A percentile compares a stretch with the other conserved stretches of the same genome.
Evolutionary conservation across 53 echinoderm and acorn worm genomes (phyloP).

Genomic region (Crossaster papposus): DNA sequence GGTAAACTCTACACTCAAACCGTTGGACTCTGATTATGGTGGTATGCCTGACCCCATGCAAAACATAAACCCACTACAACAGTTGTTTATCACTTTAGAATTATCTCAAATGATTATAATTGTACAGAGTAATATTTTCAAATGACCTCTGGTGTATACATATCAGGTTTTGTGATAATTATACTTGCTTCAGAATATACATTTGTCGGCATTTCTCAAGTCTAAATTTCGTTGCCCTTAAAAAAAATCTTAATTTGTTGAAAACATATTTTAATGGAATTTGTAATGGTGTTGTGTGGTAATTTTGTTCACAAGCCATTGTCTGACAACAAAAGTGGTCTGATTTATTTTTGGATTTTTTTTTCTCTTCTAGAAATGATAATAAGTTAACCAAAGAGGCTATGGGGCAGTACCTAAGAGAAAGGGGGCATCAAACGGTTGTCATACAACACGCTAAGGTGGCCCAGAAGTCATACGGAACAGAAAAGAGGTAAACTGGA

Average conservation of each 20-base stretch:
- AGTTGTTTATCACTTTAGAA: no score
- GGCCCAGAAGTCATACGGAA: conserved; percentile 97
- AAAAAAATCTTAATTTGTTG: background rate
- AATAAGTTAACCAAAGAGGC: conserved; percentile 93
- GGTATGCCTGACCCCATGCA: no score
- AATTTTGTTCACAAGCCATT: conserved; percentile 77
- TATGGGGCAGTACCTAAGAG: conserved; percentile 94
- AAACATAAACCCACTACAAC: no score
- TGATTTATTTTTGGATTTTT: background rate
- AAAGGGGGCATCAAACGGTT: conserved; percentile 85
- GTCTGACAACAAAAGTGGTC: conserved; percentile 86
- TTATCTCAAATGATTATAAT: conserved; percentile 29
- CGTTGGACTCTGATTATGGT: no score
- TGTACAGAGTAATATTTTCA: no score
- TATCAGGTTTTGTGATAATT: no score
- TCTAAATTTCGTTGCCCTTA: background rate
- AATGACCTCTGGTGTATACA: no score
- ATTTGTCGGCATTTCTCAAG: no score
- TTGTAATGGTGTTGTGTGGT: no score
- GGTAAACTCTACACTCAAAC: no score
- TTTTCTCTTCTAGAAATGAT: conserved; percentile 53
- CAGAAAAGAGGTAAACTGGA: conserved; percentile 85
- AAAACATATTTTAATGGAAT: background rate
- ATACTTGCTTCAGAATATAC: no score
- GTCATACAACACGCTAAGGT: conserved; percentile 95